Evolutionary conservation across 2,797 vertebrate species (phyloP).

Genomic region (Anguilla megastoma): DNA sequence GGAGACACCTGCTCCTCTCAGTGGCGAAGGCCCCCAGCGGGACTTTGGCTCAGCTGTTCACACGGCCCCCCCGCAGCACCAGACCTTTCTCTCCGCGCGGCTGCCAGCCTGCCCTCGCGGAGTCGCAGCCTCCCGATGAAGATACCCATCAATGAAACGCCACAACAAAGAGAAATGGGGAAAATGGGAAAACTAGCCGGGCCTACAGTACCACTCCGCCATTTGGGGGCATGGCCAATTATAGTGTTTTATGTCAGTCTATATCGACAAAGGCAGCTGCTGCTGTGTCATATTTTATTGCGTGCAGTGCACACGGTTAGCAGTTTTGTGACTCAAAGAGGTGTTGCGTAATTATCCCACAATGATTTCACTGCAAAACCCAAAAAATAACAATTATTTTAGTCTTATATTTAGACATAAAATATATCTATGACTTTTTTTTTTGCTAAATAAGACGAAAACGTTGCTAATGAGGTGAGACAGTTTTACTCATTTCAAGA

Average conservation of each 20-base stretch:
- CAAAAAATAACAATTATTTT: background rate
- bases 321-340: conserved; percentile 15
- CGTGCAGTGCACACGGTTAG: background rate
- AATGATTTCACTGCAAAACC: background rate
- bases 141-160: background rate
- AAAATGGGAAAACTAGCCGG: background rate
- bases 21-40: conserved; percentile 71
- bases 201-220: background rate
- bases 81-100: conserved; percentile 5
- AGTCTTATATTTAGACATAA: background rate
- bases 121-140: conserved; percentile 50
- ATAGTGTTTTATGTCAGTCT: conserved; percentile 4
- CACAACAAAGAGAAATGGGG: conserved; percentile 25
- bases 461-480: background rate
- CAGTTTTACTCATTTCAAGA: background rate
- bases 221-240: conserved; percentile 57
- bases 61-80: conserved; percentile 25
- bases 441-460: background rate
- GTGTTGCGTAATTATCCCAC: background rate
- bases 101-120: conserved; percentile 48
- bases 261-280: background rate
- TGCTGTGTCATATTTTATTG: background rate
- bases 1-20: conserved; percentile 75
- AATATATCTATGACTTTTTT: background rate
- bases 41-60: conserved; percentile 69